A percentile compares a stretch with the other conserved stretches of the same genome.
Conservation (phyloP, 2,797 vertebrate species). For the Moxostoma hubbsi region DNA sequence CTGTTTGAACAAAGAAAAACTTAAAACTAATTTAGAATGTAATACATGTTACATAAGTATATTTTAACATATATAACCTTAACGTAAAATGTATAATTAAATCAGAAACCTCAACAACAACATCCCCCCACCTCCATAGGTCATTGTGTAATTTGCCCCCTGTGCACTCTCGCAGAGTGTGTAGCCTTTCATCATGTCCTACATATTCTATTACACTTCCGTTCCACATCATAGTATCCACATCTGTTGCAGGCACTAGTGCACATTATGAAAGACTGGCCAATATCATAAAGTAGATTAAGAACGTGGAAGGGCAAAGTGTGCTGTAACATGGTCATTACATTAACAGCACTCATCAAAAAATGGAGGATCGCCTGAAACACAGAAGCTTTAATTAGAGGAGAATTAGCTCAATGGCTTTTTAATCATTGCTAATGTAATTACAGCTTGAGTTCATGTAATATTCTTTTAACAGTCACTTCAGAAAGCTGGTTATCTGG, state of each 20-base stretch:
- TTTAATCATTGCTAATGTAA: slow-evolving; percentile 74
- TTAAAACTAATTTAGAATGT: too few relatives aligned
- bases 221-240: too few relatives aligned
- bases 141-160: too few relatives aligned
- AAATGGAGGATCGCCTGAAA: slow-evolving; percentile 56
- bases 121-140: too few relatives aligned
- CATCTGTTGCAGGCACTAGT: not conserved
- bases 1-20: too few relatives aligned
- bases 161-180: too few relatives aligned
- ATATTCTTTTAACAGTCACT: slow-evolving; percentile 43
- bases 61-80: too few relatives aligned
- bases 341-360: slow-evolving; percentile 57
- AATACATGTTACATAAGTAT: too few relatives aligned
- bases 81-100: too few relatives aligned
- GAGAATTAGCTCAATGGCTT: slow-evolving; percentile 67
- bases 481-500: slow-evolving; percentile 37
- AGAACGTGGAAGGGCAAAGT: slow-evolving; percentile 16
- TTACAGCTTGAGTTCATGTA: slow-evolving; percentile 61
- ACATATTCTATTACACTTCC: too few relatives aligned
- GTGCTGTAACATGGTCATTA: not conserved
- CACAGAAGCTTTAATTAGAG: slow-evolving; percentile 65
- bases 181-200: too few relatives aligned
- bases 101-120: too few relatives aligned
- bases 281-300: slow-evolving; percentile 50
- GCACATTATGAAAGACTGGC: not conserved